Conservation (phyloP, 2,888 invertebrate genomes). For the Philaethria dido region DNA sequence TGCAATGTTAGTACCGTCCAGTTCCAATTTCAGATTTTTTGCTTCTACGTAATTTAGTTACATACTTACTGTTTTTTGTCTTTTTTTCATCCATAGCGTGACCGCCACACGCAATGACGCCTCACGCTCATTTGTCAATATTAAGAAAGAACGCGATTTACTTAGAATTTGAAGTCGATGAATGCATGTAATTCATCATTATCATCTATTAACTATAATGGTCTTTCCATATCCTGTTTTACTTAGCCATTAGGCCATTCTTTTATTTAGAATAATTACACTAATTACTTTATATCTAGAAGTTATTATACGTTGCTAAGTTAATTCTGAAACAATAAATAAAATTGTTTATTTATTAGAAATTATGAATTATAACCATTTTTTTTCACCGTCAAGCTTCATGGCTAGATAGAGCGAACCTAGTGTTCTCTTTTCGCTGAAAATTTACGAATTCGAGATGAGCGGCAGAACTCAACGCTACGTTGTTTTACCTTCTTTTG, state of each 20-base stretch:
- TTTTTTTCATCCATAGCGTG: constrained; percentile 9
- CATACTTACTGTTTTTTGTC: background rate
- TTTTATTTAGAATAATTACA: constrained; percentile 21
- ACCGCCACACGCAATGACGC: constrained; percentile 54
- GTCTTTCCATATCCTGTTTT: constrained; percentile 66
- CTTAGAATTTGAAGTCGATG: constrained; percentile 19
- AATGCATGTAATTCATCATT: constrained; percentile 44
- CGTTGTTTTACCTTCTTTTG: no score
- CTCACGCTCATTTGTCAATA: constrained; percentile 36
- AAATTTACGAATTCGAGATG: no score
- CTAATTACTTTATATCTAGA: constrained; percentile 2
- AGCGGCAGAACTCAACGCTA: no score
- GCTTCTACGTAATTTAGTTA: background rate
- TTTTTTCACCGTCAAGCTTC: no score
- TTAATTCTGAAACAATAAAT: background rate
- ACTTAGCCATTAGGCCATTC: constrained; percentile 34
- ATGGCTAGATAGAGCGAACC: no score
- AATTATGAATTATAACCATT: no score
- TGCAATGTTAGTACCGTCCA: background rate
- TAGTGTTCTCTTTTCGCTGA: no score
- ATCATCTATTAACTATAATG: constrained; percentile 51
- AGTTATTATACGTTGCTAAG: background rate
- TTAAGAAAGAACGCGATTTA: constrained; percentile 20
- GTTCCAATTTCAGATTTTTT: constrained; percentile 10
- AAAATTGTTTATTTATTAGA: background rate